phyloP scores from a whole-genome alignment of 2,113 vertebrate genomes.

The Trinectes maculatus region DNA sequence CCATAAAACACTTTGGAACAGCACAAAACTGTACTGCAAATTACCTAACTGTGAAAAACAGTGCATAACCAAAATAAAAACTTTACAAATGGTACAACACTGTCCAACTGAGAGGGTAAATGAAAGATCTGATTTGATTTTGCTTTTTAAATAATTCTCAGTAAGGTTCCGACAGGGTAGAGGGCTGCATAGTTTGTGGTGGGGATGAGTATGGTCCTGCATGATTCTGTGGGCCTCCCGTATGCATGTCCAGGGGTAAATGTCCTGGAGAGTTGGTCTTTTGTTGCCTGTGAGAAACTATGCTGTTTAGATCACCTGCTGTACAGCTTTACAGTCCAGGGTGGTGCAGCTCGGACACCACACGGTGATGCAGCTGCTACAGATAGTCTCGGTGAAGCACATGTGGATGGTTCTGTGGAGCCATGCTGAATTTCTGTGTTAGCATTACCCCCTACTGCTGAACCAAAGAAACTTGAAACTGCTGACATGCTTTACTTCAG shows the following conservation, averaged over 20 bases:
- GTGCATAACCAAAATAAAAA: too few species aligned
- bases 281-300: conserved; percentile 46
- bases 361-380: conserved; percentile 55
- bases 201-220: conserved; percentile 12
- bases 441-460: conserved; percentile 37
- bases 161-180: conserved; percentile 24
- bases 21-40: too few species aligned
- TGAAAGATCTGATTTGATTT: too few species aligned
- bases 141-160: conserved; percentile 18
- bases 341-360: conserved; percentile 15
- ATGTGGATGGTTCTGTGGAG: conserved; percentile 29
- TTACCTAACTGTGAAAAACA: too few species aligned
- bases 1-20: too few species aligned
- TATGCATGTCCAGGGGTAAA: conserved; percentile 17
- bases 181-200: conserved; percentile 13
- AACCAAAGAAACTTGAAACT: conserved; percentile 43
- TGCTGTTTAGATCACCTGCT: conserved; percentile 59
- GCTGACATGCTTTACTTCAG: conserved; percentile 32
- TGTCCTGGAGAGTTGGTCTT: conserved; percentile 18
- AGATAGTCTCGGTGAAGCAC: conserved; percentile 25
- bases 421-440: conserved; percentile 26
- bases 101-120: too few species aligned
- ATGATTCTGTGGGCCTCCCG: conserved; percentile 23
- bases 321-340: conserved; percentile 31
- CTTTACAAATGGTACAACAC: too few species aligned